A percentile compares a stretch with the other conserved stretches of the same genome.
Conservation (phyloP, 2,113 vertebrate genomes). For the Rattus norvegicus region DNA sequence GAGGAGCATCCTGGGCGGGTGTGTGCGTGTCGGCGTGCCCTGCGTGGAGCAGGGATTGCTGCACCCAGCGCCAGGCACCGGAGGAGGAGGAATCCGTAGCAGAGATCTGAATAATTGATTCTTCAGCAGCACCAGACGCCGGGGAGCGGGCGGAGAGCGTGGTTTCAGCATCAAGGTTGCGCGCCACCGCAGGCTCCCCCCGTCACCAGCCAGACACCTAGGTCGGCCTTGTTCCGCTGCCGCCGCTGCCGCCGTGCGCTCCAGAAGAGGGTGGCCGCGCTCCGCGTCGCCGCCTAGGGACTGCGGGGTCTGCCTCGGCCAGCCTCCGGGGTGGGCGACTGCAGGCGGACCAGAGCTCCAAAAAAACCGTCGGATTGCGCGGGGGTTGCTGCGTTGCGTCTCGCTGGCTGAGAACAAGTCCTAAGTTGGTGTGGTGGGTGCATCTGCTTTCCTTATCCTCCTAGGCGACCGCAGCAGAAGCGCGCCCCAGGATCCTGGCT, state of each 20-base stretch:
- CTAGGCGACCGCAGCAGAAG: conserved; percentile 61
- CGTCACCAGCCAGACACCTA: conserved; percentile 31
- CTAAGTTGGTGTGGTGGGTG: conserved; percentile 73
- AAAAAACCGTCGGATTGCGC: conserved; percentile 43
- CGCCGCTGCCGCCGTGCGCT: conserved; percentile 45
- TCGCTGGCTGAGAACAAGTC: conserved; percentile 70
- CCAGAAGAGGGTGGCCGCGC: conserved; percentile 34
- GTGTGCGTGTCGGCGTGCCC: conserved; percentile 64
- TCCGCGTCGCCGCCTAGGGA: conserved; percentile 56
- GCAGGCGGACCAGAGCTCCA: conserved; percentile 43
- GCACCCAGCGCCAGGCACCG: conserved; percentile 66
- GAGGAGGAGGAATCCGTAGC: conserved; percentile 71
- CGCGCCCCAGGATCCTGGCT: conserved; percentile 44
- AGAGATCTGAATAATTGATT: conserved; percentile 79
- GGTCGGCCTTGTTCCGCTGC: not conserved
- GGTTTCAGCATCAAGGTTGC: conserved; percentile 69
- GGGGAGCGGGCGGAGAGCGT: conserved; percentile 70
- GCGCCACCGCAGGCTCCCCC: conserved; percentile 27
- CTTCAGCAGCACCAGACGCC: conserved; percentile 74
- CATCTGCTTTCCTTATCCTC: conserved; percentile 17
- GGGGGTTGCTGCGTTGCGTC: conserved; percentile 73
- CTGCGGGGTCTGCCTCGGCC: conserved; percentile 72
- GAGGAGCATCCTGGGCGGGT: conserved; percentile 48
- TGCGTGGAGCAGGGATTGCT: conserved; percentile 64
- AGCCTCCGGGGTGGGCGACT: conserved; percentile 51